A percentile compares a stretch with the other conserved stretches of the same genome.
Conservation (phyloP, 2,888 invertebrate genomes). For the Germaria angustata region DNA sequence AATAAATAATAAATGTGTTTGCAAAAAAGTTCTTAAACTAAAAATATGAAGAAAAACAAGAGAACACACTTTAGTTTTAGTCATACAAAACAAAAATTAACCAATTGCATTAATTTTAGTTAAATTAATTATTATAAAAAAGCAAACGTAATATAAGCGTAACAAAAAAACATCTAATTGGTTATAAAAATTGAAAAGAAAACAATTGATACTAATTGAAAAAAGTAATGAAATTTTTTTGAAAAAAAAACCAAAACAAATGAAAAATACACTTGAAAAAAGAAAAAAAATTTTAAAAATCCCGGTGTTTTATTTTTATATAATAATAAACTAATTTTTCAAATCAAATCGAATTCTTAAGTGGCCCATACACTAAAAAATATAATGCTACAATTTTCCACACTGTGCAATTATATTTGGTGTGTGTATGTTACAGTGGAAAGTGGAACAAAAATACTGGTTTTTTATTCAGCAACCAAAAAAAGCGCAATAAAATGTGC, state of each 20-base stretch:
- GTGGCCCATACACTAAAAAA: no score
- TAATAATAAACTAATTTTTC: no score
- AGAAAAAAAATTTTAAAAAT: slow-evolving; percentile 53
- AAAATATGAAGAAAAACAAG: slow-evolving; percentile 47
- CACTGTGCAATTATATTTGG: no score
- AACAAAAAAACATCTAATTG: slow-evolving; percentile 58
- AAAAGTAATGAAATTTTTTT: slow-evolving; percentile 57
- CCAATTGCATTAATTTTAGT: slow-evolving; percentile 65
- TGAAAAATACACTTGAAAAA: slow-evolving; percentile 66
- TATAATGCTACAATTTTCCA: no score
- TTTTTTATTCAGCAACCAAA: no score
- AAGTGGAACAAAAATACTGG: no score
- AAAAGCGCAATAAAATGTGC: no score
- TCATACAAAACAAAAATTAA: slow-evolving; percentile 38
- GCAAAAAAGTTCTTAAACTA: slow-evolving; percentile 61
- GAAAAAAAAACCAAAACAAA: slow-evolving; percentile 59
- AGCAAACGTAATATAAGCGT: slow-evolving; percentile 57
- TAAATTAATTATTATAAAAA: slow-evolving; percentile 58
- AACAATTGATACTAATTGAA: slow-evolving; percentile 62
- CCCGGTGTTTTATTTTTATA: slow-evolving; percentile 64
- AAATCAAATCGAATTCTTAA: no score
- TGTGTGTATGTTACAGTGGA: no score
- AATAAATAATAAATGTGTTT: slow-evolving; percentile 64
- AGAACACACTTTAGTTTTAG: slow-evolving; percentile 63
- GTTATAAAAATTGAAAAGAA: slow-evolving; percentile 53